Evolutionary conservation across 2,113 vertebrate genomes (phyloP), one percentile per base, ranked within the genome.

Genomic region (Proteles cristata): DNA sequence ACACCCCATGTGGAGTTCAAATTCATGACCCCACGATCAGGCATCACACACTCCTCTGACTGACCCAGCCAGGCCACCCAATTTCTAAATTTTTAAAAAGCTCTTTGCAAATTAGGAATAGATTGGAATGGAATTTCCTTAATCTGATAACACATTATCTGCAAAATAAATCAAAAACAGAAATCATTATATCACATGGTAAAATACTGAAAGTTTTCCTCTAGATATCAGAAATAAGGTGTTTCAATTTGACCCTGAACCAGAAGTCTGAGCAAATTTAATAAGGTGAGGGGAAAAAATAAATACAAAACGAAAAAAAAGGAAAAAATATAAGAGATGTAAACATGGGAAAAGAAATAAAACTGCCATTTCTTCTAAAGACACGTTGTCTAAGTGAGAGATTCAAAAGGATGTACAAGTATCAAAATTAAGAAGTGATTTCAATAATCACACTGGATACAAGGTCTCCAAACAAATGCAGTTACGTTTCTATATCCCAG

Each of bases 341-440:
- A 92, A 92, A 35, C 2, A 61, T 1, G 69, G 33, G 5, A 94
- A 48, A 84, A 88, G 33, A 81, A 90, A 76, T 83, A 55, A 92
- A 88, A 58, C 28, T 73, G 4, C 8, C 31, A 63, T 73, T 26
- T 12, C 76, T 82, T 87, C 66, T 21, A 77, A 86, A 83, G 68
- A 55, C 2, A 94, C 16, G 23, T 2, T 50, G 58, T 10, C 0
- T 53, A 48, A 39, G 15, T 77, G 31, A 76, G 48, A 93, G 71
- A 71, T 23, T 71, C n/a, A 71, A 66, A 90, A 83, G 14, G 35
- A 92, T 31, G 5, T 50, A 53, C 6, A 88, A 8, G 0, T 82
- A 61, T 63, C 39, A 90, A 94, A 69, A 82, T 81, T 89, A 45
- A 73, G 33, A 88, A 77, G 14, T 91, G 39, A 82, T 88, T 91